These are phyloP conservation scores for Noctua janthe DNA, from an alignment of 2,888 invertebrate genomes.

Conservation along the genomic window DNA sequence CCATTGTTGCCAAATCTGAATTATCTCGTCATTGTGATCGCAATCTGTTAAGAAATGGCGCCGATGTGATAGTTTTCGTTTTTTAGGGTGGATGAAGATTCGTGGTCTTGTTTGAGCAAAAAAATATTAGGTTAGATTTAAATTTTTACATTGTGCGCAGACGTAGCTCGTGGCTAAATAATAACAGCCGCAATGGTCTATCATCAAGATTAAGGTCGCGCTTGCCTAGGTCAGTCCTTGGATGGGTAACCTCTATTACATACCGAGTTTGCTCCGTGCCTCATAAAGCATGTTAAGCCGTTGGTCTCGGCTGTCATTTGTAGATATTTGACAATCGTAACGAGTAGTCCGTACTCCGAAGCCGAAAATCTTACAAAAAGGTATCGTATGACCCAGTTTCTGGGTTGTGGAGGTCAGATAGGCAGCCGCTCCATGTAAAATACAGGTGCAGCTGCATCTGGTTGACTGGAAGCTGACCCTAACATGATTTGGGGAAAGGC, in stretches of 20 bases:
- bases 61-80: slow-evolving; percentile 2
- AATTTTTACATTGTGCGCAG: neutral
- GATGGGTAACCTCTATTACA: neutral
- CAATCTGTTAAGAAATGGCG: slow-evolving; percentile 57
- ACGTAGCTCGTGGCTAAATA: neutral
- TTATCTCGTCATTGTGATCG: slow-evolving; percentile 50
- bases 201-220: neutral
- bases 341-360: neutral
- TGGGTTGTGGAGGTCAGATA: neutral
- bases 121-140: neutral
- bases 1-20: slow-evolving; percentile 49
- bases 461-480: neutral
- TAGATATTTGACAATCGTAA: neutral
- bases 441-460: neutral
- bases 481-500: neutral
- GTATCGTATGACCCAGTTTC: neutral
- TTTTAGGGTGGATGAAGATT: neutral
- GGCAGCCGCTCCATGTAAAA: neutral
- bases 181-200: neutral
- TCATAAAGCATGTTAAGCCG: neutral
- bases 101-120: neutral
- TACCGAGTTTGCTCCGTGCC: neutral
- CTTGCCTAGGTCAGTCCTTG: neutral
- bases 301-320: neutral
- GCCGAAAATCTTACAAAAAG: neutral